Percentiles rank a stretch among this genome's conserved stretches.
phyloP scores from a whole-genome alignment of 2,113 vertebrate genomes.

The Hepsetus odoe region DNA sequence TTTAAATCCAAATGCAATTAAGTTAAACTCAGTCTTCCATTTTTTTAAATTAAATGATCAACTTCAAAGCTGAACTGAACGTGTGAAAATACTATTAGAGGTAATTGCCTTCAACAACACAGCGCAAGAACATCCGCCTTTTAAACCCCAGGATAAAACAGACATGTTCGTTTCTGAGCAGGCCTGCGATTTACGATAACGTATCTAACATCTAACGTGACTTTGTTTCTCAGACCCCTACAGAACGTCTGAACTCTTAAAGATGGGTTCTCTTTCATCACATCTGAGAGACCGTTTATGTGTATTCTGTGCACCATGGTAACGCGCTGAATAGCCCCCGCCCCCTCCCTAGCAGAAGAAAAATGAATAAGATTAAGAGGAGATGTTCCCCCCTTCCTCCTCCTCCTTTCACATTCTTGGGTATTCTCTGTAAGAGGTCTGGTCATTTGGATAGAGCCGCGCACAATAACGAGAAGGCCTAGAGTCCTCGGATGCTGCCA shows the following conservation, averaged over 20 bases:
- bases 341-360: slow-evolving; percentile 51
- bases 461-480: slow-evolving; percentile 63
- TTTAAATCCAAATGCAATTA: too few species aligned
- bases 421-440: slow-evolving; percentile 57
- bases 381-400: slow-evolving; percentile 31
- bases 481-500: slow-evolving; percentile 66
- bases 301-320: slow-evolving; percentile 45
- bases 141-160: too few species aligned
- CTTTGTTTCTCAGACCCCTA: background rate
- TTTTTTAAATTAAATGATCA: too few species aligned
- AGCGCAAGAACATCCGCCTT: too few species aligned
- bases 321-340: slow-evolving; percentile 56
- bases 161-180: too few species aligned
- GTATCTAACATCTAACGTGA: background rate
- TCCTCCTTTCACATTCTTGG: slow-evolving; percentile 58
- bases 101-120: too few species aligned
- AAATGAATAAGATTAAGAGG: slow-evolving; percentile 59
- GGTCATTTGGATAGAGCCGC: slow-evolving; percentile 51
- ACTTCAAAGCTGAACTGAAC: too few species aligned
- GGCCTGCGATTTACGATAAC: too few species aligned
- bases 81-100: too few species aligned
- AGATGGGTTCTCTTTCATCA: background rate
- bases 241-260: slow-evolving; percentile 36
- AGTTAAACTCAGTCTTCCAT: too few species aligned
- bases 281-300: slow-evolving; percentile 38